A percentile compares a stretch with the other conserved stretches of the same genome.
Evolutionary conservation across 1,140 invertebrate genomes (phyloP).

Genomic region (Zaprionus gabonicus): DNA sequence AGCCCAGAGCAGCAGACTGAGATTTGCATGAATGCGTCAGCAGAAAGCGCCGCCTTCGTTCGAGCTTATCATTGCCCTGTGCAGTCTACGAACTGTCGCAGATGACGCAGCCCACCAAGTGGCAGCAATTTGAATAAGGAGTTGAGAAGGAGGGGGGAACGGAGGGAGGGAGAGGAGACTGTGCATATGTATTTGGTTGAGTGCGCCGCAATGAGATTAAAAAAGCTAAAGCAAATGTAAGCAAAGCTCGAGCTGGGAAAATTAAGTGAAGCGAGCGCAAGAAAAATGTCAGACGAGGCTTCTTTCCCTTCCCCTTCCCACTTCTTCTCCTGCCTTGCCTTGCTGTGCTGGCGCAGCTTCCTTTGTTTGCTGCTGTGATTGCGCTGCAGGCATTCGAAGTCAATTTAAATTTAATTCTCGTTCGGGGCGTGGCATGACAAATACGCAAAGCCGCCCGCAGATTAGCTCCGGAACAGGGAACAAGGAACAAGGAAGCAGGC

Average conservation of each 20-base stretch:
- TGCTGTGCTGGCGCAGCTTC: not conserved
- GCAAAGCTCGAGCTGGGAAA: conserved; percentile 18
- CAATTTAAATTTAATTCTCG: conserved; percentile 68
- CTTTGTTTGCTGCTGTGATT: conserved; percentile 45
- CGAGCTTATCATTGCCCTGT: conserved; percentile 59
- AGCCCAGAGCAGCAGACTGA: conserved; percentile 15
- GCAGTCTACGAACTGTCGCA: conserved; percentile 28
- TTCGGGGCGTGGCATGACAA: conserved; percentile 54
- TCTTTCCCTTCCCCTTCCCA: not conserved
- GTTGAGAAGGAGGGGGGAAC: not conserved
- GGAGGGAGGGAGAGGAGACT: not conserved
- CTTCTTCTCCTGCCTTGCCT: not conserved
- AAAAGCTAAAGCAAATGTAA: conserved; percentile 60
- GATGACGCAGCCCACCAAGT: conserved; percentile 34
- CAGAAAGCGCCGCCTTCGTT: conserved; percentile 38
- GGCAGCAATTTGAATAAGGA: conserved; percentile 42
- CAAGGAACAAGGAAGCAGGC: not conserved
- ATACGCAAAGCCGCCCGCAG: conserved; percentile 50
- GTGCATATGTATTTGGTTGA: conserved; percentile 21
- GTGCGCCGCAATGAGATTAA: conserved; percentile 51
- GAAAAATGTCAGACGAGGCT: conserved; percentile 29
- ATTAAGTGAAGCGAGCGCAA: conserved; percentile 29
- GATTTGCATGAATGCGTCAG: conserved; percentile 68
- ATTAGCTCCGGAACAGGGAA: conserved; percentile 12
- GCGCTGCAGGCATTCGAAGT: conserved; percentile 51